Base-by-base conservation (phyloP, 2,113 vertebrate species). In the Brienomyrus longianalis region DNA sequence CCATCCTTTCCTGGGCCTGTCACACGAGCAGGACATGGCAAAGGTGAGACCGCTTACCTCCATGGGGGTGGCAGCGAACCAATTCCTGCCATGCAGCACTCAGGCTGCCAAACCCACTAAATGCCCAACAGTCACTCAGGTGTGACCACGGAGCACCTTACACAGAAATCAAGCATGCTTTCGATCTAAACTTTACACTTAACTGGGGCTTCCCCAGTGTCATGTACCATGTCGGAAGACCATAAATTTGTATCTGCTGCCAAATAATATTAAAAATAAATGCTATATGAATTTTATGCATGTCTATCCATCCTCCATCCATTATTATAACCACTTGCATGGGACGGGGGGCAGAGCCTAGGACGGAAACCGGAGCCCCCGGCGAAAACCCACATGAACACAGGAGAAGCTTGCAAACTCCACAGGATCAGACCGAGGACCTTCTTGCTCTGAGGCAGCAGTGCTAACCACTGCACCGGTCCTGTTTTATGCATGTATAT, bases 31-130 rank as follows among this genome's bases (percentile, higher is more conserved):
- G 93, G 99, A 99, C 92, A 97, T 98, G 97, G 95, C 97, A 89
- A 99, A 99, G 95, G 99, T 99, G 98, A 97, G 98, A 92, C 95
- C 99, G 77, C 96, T 99, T 88, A 99, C 98, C 19, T 98, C 99
- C 93, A 99, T 99, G 98, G 98, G 98, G 91, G 99, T 99, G 98
- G 98, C 98, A 13, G 98, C 97, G 88, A 98, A 99, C 96, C 99
- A 92, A 98, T 98, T 90, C 97, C 98, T 83, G 96, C 97, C 31
- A 97, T 95, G 95, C 96, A 93, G 93, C 83, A 3, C 2, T 80
- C 74, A 19, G 6, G 15, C 74, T 43, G 74, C 35, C 74, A 43
- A 17, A 80, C 17, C 74, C 17, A 19, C 1, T 15, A 80, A 80
- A 43, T 74, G 31, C 13, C 17, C 10, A 39, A 19, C 4, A 7